phyloP scores from a whole-genome alignment of 2,888 invertebrate genomes.

The Opisthograptis luteolata region DNA sequence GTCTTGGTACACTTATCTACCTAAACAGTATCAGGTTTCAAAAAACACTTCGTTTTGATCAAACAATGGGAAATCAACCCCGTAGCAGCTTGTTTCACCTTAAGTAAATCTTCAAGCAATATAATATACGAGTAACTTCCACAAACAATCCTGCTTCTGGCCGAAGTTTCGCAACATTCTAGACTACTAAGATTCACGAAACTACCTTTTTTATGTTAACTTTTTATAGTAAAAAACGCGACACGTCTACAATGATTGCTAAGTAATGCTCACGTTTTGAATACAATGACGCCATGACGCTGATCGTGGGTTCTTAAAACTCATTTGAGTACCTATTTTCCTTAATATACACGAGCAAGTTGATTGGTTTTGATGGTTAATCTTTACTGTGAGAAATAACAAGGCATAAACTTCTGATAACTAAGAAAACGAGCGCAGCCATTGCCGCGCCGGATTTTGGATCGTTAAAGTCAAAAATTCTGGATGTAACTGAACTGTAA shows the following conservation, averaged over 20 bases:
- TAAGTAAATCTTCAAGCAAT: background rate
- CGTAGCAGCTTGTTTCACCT: background rate
- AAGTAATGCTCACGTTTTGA: constrained; percentile 13
- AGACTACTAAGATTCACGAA: constrained; percentile 5
- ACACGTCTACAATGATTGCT: constrained; percentile 8
- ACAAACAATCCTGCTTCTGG: background rate
- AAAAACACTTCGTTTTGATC: too few relatives aligned
- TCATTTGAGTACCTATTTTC: background rate
- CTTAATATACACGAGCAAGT: too few relatives aligned
- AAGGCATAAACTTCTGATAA: too few relatives aligned
- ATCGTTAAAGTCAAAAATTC: too few relatives aligned
- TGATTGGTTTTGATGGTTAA: too few relatives aligned
- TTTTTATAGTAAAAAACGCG: constrained; percentile 9
- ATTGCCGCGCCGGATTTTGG: too few relatives aligned
- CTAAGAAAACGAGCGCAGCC: too few relatives aligned
- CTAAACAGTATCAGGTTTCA: too few relatives aligned
- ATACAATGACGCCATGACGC: constrained; percentile 3
- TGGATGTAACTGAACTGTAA: too few relatives aligned
- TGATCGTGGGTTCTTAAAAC: constrained; percentile 4
- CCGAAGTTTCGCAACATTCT: constrained; percentile 5
- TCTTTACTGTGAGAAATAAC: too few relatives aligned
- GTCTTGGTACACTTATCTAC: too few relatives aligned
- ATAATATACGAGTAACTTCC: background rate
- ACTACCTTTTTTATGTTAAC: background rate
- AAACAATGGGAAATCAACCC: too few relatives aligned